Evolutionary conservation across 1,140 invertebrate species (phyloP).

Genomic region (Agrypnia vestita): DNA sequence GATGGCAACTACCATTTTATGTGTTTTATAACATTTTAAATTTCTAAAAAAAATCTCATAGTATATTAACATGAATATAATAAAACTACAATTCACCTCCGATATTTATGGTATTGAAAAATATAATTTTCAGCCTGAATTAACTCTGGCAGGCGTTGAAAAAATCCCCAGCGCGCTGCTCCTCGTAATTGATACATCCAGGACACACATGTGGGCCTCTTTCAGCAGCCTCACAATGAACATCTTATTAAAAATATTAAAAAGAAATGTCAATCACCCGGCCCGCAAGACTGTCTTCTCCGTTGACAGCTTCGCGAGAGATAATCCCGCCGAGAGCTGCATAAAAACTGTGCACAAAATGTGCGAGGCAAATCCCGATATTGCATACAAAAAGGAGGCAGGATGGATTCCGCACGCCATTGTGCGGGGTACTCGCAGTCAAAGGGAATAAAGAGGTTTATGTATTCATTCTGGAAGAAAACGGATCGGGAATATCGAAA

Average conservation of each 20-base stretch:
- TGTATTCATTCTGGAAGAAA: slow-evolving; percentile 46
- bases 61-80: no score
- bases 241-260: slow-evolving; percentile 59
- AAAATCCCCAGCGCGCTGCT: neutral
- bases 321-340: slow-evolving; percentile 45
- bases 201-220: slow-evolving; percentile 46
- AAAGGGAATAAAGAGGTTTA: slow-evolving; percentile 46
- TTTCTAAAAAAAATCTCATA: no score
- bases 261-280: slow-evolving; percentile 60
- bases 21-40: no score
- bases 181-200: slow-evolving; percentile 59
- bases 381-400: neutral
- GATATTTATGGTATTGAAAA: no score
- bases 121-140: no score
- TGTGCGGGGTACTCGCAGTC: neutral
- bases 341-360: neutral
- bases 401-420: neutral
- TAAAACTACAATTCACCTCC: no score
- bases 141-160: no score
- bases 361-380: no score
- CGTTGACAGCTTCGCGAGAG: slow-evolving; percentile 54
- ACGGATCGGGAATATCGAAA: slow-evolving; percentile 20
- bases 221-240: slow-evolving; percentile 51
- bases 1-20: no score
- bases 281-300: slow-evolving; percentile 22